phyloP scores from a whole-genome alignment of 1,140 invertebrate genomes.

The Glossosoma conforme region DNA sequence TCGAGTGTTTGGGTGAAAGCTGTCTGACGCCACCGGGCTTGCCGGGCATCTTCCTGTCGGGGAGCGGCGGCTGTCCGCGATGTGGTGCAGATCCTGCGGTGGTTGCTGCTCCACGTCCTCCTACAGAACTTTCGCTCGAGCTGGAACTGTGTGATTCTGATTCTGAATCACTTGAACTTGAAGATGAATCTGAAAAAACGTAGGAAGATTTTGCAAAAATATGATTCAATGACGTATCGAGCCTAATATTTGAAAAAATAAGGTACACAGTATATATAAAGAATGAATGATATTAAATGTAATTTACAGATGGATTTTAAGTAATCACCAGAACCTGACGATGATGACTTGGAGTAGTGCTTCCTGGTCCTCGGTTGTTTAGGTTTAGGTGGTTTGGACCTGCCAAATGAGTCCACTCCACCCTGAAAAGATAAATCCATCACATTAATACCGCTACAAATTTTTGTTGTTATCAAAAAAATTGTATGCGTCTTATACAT shows the following conservation, averaged over 20 bases:
- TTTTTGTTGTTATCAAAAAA: too few relatives aligned
- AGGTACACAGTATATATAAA: too few relatives aligned
- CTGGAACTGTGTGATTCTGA: constrained; percentile 52
- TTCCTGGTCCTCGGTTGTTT: constrained; percentile 39
- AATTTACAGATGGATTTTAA: too few relatives aligned
- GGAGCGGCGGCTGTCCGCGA: constrained; percentile 39
- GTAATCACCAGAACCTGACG: constrained; percentile 50
- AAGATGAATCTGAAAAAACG: constrained; percentile 42
- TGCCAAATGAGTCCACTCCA: constrained; percentile 43
- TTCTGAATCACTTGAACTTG: constrained; percentile 52
- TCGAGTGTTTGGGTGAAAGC: constrained; percentile 8
- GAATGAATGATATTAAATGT: too few relatives aligned
- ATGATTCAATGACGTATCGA: neutral
- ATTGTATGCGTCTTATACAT: too few relatives aligned
- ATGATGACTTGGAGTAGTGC: constrained; percentile 47
- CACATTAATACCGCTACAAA: too few relatives aligned
- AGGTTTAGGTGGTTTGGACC: constrained; percentile 39
- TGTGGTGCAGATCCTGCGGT: constrained; percentile 37
- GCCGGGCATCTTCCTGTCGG: constrained; percentile 7
- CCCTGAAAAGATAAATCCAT: constrained; percentile 36
- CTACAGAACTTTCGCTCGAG: constrained; percentile 45
- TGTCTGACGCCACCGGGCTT: constrained; percentile 2
- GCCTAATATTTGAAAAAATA: constrained; percentile 11
- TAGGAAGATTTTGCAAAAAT: neutral
- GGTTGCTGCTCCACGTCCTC: constrained; percentile 37